Evolutionary conservation across 1,140 invertebrate genomes (phyloP).

Genomic region (Pseudomyrmex pallidus): DNA sequence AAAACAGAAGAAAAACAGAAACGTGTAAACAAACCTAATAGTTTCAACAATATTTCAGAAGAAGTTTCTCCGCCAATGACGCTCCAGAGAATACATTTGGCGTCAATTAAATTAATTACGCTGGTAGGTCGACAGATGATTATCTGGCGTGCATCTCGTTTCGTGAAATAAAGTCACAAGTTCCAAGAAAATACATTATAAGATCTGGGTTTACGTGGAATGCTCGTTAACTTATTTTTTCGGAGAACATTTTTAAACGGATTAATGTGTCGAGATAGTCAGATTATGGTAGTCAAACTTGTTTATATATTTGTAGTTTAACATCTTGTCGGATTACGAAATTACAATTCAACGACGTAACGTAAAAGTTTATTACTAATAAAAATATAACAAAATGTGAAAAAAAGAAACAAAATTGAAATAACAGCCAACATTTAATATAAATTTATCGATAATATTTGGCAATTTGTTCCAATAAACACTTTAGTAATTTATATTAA

Average conservation of each 20-base stretch:
- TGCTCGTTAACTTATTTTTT: neutral
- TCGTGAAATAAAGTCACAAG: neutral
- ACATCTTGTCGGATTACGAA: neutral
- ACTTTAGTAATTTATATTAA: neutral
- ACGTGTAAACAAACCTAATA: neutral
- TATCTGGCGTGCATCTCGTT: slow-evolving; percentile 4
- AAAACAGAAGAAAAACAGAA: neutral
- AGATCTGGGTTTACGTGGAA: slow-evolving; percentile 24
- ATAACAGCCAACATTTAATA: neutral
- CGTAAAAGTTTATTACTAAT: neutral
- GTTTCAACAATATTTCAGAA: neutral
- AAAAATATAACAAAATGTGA: slow-evolving; percentile 10
- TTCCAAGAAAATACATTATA: slow-evolving; percentile 23
- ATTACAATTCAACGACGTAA: neutral
- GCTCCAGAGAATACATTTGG: slow-evolving; percentile 1
- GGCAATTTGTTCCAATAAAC: neutral
- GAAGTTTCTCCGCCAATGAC: neutral
- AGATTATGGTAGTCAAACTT: neutral
- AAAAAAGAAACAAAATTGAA: neutral
- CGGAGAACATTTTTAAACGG: slow-evolving; percentile 20
- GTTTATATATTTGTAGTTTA: slow-evolving; percentile 10
- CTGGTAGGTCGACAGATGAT: slow-evolving; percentile 6
- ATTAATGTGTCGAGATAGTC: neutral
- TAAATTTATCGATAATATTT: neutral
- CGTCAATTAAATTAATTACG: slow-evolving; percentile 13